Base-by-base conservation (phyloP, 2,113 vertebrate genomes). In the Taxidea taxus region DNA sequence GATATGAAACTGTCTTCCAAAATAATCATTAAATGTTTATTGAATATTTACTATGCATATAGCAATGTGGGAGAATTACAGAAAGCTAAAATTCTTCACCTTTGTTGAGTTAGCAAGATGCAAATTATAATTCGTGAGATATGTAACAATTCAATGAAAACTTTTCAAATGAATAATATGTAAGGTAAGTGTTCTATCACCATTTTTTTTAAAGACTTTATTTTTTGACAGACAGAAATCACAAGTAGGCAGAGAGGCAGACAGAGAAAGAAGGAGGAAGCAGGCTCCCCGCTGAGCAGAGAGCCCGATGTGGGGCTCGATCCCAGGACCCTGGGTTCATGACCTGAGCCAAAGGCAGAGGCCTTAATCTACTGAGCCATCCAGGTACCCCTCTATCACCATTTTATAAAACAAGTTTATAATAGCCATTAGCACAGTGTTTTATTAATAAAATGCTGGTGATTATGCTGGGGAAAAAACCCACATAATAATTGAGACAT, bases 331-430 rank as follows among this genome's bases (percentile, higher is more conserved):
- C n/a, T n/a, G n/a, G n/a, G n/a, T n/a, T n/a, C n/a, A n/a, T n/a
- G n/a, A n/a, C n/a, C n/a, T n/a, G n/a, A n/a, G n/a, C n/a, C n/a
- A n/a, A n/a, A n/a, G n/a, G n/a, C n/a, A n/a, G n/a, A n/a, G n/a
- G n/a, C n/a, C n/a, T n/a, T n/a, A n/a, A n/a, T n/a, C n/a, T n/a
- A n/a, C n/a, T n/a, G n/a, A n/a, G n/a, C n/a, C n/a, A n/a, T n/a
- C n/a, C n/a, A n/a, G n/a, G n/a, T n/a, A n/a, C n/a, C n/a, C n/a
- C n/a, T n/a, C n/a, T n/a, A n/a, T n/a, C n/a, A n/a, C n/a, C n/a
- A n/a, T 95, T 93, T 81, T 62, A 91, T 4, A 78, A 93, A 85
- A 70, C 8, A 90, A 68, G 51, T 95, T 95, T 94, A 83, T 83
- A 90, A 85, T 29, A 92, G n/a, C n/a, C 31, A 95, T 89, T 56